Base-by-base conservation (phyloP, 2,888 invertebrate species). In the Drosophila ezoana region DNA sequence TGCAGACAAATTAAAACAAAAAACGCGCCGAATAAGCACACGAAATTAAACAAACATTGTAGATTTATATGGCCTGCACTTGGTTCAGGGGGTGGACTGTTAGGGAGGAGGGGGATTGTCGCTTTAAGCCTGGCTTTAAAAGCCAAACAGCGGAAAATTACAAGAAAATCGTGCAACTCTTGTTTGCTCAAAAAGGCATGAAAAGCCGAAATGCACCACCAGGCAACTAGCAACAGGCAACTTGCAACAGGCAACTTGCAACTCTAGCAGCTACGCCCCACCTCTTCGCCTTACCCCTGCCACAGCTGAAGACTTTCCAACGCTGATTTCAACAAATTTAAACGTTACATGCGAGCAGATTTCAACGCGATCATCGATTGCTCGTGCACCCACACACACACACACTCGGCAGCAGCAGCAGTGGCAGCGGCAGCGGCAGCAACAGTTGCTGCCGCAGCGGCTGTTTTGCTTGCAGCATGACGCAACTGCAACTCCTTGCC, bases 121-220 rank as follows among this genome's bases (percentile, higher is more conserved):
- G 62, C 58, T 51, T 49, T 9, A 37, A 52, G 45, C 38, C 52
- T 5, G 38, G 67, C 49, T 63, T 11, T 72, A 62, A 73, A 68
- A 81, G 61, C 71, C 69, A 80, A 80, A 70, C 83, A 86, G 72
- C 73, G 89, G 89, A 90, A 90, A 90, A 90, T 90, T 90, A 90
- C 90, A 90, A 90, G 91, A 90, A 90, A 90, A 90, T 90, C 90
- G 90, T 90, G 90, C 90, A 90, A 81, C 72, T 87, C 89, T 87
- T 77, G 85, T 89, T 87, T 75, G 79, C 87, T 83, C 75, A 67
- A 72, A 79, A 83, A 71, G 83, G 76, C 85, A 74, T 77, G 79
- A 87, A 83, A 88, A 76, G 53, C 56, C 52, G 56, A 61, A 59
- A 32, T 47, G 40, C 48, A 69, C 44, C 60, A 20, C 37, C 60